Conservation (phyloP, 2,113 vertebrate species). For the Calonectris borealis region DNA sequence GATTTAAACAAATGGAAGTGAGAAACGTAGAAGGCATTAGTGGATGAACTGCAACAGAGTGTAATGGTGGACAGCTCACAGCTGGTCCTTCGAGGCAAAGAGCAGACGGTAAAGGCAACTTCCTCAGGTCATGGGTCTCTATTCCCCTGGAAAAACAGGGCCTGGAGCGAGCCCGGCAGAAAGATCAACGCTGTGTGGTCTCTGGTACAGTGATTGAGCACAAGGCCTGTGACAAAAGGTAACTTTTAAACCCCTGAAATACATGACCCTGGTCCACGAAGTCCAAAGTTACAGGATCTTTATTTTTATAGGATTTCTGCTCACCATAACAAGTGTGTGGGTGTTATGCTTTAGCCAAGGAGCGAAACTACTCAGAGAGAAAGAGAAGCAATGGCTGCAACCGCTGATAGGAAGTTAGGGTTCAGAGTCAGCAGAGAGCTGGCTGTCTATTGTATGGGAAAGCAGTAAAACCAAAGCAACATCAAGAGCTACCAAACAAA, state of each 20-base stretch:
- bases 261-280: fast-evolving
- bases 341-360: neutral
- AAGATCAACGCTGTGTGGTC: neutral
- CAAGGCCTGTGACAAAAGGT: neutral
- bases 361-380: neutral
- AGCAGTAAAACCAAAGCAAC: neutral
- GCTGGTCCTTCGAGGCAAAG: neutral
- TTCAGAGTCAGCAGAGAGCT: neutral
- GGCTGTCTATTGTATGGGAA: neutral
- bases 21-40: neutral
- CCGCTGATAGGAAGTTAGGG: neutral
- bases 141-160: neutral
- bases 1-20: neutral
- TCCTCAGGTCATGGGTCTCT: neutral
- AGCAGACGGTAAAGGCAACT: neutral
- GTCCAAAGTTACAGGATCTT: neutral
- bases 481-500: neutral
- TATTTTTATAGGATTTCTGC: neutral
- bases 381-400: neutral
- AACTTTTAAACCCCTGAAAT: neutral
- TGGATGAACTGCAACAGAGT: neutral
- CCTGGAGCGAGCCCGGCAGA: neutral
- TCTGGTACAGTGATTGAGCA: neutral
- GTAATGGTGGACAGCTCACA: neutral
- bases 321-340: neutral